Conservation (phyloP, 2,888 invertebrate genomes). For the Rhagophthalmus giganteus region DNA sequence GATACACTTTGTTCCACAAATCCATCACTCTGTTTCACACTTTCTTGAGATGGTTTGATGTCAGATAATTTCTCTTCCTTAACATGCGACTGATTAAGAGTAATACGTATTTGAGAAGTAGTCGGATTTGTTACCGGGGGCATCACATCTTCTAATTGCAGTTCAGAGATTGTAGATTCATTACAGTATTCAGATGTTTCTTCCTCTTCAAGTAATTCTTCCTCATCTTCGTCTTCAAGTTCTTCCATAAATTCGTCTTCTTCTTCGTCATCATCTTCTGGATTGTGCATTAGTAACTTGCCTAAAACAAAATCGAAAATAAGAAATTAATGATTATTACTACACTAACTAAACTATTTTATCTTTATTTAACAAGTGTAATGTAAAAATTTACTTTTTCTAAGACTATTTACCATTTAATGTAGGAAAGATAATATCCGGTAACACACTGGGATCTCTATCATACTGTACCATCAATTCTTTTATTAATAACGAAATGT, state of each 20-base stretch:
- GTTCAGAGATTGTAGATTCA: conserved; percentile 19
- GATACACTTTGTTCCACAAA: conserved; percentile 38
- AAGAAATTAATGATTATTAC: no score
- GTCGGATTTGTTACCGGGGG: not conserved
- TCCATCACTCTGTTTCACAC: conserved; percentile 26
- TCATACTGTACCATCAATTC: conserved; percentile 73
- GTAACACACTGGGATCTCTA: conserved; percentile 67
- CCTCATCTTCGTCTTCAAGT: conserved; percentile 25
- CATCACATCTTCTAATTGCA: conserved; percentile 11
- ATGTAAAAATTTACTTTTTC: not conserved
- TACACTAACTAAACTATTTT: no score
- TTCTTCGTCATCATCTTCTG: conserved; percentile 31
- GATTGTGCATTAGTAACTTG: conserved; percentile 64
- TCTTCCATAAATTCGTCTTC: conserved; percentile 34
- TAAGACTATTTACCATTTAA: conserved; percentile 62
- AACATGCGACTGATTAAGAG: conserved; percentile 5
- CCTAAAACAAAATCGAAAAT: conserved; percentile 58
- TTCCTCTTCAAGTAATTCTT: conserved; percentile 40
- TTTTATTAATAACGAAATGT: conserved; percentile 78
- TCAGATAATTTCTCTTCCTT: not conserved
- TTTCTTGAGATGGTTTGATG: conserved; percentile 31
- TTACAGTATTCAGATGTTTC: conserved; percentile 24
- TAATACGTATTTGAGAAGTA: conserved; percentile 8
- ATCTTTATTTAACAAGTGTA: no score
- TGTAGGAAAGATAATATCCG: conserved; percentile 76